Base-by-base conservation (phyloP, 1,140 invertebrate genomes). In the Drosophila paulistorum region DNA sequence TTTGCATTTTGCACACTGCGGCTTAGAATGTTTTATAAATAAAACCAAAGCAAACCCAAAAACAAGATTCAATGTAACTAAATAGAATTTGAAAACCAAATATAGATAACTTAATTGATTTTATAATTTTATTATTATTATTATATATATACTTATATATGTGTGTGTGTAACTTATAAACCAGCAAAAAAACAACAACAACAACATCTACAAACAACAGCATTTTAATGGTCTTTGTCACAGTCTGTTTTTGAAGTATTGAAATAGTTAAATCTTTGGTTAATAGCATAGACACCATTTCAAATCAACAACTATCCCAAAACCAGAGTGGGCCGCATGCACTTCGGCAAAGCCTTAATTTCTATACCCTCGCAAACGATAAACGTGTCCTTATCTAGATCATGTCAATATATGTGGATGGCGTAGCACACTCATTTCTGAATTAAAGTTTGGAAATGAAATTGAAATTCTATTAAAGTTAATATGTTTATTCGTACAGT, bases 1-100 rank as follows among this genome's bases (percentile, higher is more conserved):
- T 91, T 91, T 91, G 90, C 90, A 90, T 91, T 91, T 91, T 91
- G 90, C 90, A 91, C 90, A 91, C 90, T 91, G 84, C 90, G 90
- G 90, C 90, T 91, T 91, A 83, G 77, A 91, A 89, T 86, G 79
- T 87, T 87, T 79, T 71, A 71, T 61, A 55, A 90, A 75, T 54
- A 71, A 73, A 37, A 37, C 35, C 35, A 37, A 74, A 65, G 68
- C 71, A 74, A 64, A 68, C 37, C 35, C 55, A 71, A 78, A 74
- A 55, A 41, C 39, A 67, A 75, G 57, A 60, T 54, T 30, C 33
- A 69, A 61, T 51, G 71, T 26, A 64, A 42, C 30, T 60, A 67
- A 67, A 65, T 58, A 67, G 48, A 54, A 33, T 55, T 60, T 64
- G 65, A n/a, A 75, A 75, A 75, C 33, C 58, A 48, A 77, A 74